Conservation (phyloP, 2,113 vertebrate genomes). For the Accipiter cooperii region DNA sequence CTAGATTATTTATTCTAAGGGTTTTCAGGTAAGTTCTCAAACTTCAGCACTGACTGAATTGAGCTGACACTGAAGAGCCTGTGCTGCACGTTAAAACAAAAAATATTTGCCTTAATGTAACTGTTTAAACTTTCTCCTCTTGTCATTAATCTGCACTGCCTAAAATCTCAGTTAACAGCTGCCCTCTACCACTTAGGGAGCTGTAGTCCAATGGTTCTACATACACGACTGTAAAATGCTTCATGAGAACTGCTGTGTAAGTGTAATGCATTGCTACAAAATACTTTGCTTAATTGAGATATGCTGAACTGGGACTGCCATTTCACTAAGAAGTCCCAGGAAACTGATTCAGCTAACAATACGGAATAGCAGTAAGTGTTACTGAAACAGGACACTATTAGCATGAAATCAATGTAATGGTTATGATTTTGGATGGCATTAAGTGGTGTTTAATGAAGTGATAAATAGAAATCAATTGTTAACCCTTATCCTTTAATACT, state of each 20-base stretch:
- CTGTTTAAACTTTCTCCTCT: neutral
- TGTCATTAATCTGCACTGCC: neutral
- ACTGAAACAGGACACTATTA: neutral
- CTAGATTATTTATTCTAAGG: neutral
- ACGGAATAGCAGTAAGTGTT: neutral
- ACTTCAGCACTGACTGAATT: neutral
- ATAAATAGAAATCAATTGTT: neutral
- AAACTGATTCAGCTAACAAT: neutral
- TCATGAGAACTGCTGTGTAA: neutral
- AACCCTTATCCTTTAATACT: neutral
- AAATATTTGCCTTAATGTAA: neutral
- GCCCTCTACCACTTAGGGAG: neutral
- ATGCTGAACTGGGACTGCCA: neutral
- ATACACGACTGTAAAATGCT: neutral
- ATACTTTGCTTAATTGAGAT: neutral
- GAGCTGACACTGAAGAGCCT: neutral
- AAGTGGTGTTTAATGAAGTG: neutral
- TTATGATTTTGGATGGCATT: neutral
- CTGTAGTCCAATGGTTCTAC: neutral
- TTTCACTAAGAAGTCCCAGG: neutral
- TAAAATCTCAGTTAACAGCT: neutral
- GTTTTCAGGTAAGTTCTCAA: neutral
- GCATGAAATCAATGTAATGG: neutral
- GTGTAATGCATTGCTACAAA: neutral
- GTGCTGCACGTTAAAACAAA: neutral